Evolutionary conservation across 2,888 invertebrate species (phyloP).

Genomic region (Caenorhabditis becei): DNA sequence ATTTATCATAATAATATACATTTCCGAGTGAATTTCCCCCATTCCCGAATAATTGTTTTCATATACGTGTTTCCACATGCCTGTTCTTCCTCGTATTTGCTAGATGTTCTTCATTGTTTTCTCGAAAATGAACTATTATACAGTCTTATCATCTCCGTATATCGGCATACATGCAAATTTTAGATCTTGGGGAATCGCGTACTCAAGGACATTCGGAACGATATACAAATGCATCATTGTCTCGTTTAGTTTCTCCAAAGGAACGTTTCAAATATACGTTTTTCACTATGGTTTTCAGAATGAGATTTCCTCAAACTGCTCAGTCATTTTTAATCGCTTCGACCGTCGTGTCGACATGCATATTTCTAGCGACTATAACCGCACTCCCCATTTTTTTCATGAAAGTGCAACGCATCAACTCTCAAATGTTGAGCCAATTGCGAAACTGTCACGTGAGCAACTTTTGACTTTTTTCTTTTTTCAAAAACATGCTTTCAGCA

Average conservation of each 20-base stretch:
- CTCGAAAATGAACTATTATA: constrained; percentile 1
- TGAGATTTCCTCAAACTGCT: constrained; percentile 38
- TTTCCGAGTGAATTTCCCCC: constrained; percentile 25
- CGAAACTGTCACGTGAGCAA: constrained; percentile 71
- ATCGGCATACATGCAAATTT: not conserved
- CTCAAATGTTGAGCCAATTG: constrained; percentile 68
- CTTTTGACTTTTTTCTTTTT: constrained; percentile 8
- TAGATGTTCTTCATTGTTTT: constrained; percentile 1
- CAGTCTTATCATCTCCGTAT: not conserved
- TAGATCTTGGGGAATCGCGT: not conserved
- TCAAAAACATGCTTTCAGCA: constrained; percentile 44
- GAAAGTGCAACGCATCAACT: constrained; percentile 68
- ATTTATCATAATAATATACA: not conserved
- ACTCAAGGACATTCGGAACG: constrained; percentile 8
- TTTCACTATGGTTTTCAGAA: constrained; percentile 15
- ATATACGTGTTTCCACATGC: constrained; percentile 12
- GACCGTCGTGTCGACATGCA: constrained; percentile 67
- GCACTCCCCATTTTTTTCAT: constrained; percentile 69
- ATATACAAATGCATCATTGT: not conserved
- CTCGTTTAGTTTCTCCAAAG: not conserved
- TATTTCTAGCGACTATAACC: constrained; percentile 63
- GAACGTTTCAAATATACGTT: too few species aligned
- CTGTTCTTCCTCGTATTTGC: not conserved
- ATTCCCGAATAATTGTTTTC: constrained; percentile 6
- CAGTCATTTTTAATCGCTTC: constrained; percentile 56